phyloP scores from a whole-genome alignment of 2,888 invertebrate genomes.

The Sabatieria punctata region DNA sequence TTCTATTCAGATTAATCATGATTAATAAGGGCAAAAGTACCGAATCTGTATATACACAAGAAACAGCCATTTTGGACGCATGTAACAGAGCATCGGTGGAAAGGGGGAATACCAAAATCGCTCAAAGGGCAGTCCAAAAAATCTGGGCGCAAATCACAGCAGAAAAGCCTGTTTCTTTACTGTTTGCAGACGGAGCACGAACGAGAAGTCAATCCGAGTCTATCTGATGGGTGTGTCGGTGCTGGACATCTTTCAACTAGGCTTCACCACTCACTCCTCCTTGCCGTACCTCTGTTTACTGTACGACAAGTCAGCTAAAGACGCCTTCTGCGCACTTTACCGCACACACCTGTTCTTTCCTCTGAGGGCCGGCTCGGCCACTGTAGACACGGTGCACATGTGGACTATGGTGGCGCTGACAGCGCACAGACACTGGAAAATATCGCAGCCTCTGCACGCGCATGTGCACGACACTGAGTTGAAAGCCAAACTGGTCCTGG shows the following conservation, averaged over 20 bases:
- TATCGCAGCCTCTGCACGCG: constrained; percentile 2
- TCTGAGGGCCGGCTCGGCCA: not conserved
- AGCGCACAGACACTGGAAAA: constrained; percentile 7
- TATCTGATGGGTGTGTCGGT: not conserved
- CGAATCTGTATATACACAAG: no score
- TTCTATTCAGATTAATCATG: no score
- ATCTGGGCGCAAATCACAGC: no score
- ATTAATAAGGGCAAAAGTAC: no score
- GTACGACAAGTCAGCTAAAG: not conserved
- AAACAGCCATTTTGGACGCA: no score
- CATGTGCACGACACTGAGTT: not conserved
- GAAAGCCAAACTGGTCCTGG: not conserved
- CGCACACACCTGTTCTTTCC: not conserved
- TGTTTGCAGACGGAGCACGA: no score
- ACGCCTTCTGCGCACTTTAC: not conserved
- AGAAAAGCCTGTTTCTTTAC: no score
- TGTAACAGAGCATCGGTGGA: no score
- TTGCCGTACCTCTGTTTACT: not conserved
- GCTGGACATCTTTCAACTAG: not conserved
- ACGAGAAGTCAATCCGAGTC: not conserved
- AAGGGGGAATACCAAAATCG: no score
- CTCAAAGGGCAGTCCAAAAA: no score
- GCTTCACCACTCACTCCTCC: not conserved
- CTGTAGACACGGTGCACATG: constrained; percentile 3
- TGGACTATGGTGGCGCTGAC: constrained; percentile 4